Percentiles rank a stretch among this genome's conserved stretches.
phyloP scores from a whole-genome alignment of 2,888 invertebrate species.

The Melolontha melolontha region DNA sequence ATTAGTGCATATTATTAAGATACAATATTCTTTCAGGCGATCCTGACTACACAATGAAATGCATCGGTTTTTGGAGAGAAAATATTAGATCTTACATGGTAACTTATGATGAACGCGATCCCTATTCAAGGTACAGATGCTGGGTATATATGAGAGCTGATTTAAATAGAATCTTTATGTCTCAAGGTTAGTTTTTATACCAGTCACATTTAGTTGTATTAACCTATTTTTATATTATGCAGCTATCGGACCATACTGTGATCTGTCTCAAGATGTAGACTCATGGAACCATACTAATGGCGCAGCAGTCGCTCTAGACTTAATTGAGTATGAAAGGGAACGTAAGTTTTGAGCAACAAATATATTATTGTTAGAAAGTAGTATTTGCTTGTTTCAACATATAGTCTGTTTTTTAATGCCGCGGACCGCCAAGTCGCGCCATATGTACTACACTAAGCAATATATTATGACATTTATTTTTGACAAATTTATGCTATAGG shows the following conservation, averaged over 20 bases:
- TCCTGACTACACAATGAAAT: conserved; percentile 96
- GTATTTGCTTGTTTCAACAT: too few species aligned
- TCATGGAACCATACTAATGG: conserved; percentile 92
- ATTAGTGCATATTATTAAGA: too few species aligned
- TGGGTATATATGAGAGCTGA: conserved; percentile 98
- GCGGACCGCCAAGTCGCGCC: too few species aligned
- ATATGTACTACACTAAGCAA: too few species aligned
- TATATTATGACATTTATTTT: too few species aligned
- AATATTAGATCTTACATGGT: conserved; percentile 96
- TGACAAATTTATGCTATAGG: too few species aligned
- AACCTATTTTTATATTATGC: conserved; percentile 63
- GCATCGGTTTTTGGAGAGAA: conserved; percentile 98
- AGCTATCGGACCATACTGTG: conserved; percentile 93
- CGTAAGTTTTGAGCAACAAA: conserved; percentile 68
- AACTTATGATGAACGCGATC: conserved; percentile 96
- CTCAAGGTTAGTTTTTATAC: conserved; percentile 67
- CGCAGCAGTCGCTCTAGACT: conserved; percentile 90
- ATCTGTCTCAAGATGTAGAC: conserved; percentile 88
- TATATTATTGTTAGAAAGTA: too few species aligned
- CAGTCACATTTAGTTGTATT: not conserved
- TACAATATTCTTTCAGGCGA: conserved; percentile 70
- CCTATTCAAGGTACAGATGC: conserved; percentile 94
- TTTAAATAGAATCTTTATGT: conserved; percentile 87
- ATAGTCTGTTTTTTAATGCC: too few species aligned
- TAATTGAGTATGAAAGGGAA: conserved; percentile 93